phyloP scores from a whole-genome alignment of 2,113 vertebrate genomes.

The Casuarius casuarius region DNA sequence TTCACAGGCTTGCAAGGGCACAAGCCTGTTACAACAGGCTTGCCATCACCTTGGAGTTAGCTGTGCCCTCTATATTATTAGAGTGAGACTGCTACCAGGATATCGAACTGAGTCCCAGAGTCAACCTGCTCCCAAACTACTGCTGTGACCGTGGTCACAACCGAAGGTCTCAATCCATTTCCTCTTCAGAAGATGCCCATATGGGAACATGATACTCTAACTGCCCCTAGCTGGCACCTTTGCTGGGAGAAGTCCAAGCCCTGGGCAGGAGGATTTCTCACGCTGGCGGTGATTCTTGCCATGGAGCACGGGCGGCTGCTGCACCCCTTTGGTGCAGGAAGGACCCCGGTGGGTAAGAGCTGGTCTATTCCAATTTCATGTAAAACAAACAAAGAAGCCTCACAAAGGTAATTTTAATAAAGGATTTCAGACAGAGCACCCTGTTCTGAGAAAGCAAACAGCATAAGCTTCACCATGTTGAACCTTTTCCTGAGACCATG shows the following conservation, averaged over 20 bases:
- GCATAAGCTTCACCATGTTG: background rate
- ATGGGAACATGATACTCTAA: background rate
- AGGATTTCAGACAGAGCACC: background rate
- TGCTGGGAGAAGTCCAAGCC: background rate
- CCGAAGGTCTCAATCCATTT: background rate
- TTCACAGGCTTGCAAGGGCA: too few relatives aligned
- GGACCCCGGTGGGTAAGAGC: background rate
- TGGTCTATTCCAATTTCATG: background rate
- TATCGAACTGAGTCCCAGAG: background rate
- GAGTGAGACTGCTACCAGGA: background rate
- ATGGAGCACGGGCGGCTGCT: rapidly evolving
- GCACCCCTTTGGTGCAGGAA: background rate
- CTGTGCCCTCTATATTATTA: background rate
- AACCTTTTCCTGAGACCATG: background rate
- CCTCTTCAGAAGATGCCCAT: background rate
- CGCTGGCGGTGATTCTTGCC: background rate
- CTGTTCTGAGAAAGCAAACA: slow-evolving; percentile 23
- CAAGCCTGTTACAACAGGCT: background rate
- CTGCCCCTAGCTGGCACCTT: background rate
- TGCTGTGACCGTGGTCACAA: background rate
- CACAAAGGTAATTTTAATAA: background rate
- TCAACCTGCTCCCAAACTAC: background rate
- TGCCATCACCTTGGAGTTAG: background rate
- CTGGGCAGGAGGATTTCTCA: background rate
- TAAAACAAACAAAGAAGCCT: slow-evolving; percentile 32